These are phyloP conservation scores for Crypturellus tataupa DNA, from an alignment of 2,797 vertebrate genomes.

Conservation along the genomic window DNA sequence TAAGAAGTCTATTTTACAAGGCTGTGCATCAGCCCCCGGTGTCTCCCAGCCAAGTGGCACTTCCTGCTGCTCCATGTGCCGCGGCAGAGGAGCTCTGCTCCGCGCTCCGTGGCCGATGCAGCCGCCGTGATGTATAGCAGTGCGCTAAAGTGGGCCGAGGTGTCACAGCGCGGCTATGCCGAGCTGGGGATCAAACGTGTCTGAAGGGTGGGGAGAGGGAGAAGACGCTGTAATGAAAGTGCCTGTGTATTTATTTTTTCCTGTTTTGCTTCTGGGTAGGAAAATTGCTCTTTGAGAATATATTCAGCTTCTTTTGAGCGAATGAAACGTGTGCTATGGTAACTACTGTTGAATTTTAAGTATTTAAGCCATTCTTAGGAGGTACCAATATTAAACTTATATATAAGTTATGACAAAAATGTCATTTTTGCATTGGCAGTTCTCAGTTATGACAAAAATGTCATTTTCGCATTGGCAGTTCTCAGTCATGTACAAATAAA, in stretches of 20 bases:
- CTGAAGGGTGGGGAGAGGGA: neutral
- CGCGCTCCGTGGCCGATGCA: neutral
- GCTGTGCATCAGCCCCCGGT: neutral
- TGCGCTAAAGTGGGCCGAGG: conserved; percentile 25
- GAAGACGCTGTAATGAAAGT: neutral
- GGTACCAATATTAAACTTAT: neutral
- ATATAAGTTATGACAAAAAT: neutral
- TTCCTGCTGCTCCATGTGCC: conserved; percentile 15
- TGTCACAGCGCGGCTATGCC: neutral
- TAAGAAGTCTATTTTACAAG: neutral
- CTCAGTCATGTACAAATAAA: conserved; percentile 7
- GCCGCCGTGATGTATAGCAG: conserved; percentile 8
- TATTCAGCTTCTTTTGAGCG: neutral
- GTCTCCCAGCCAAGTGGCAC: neutral
- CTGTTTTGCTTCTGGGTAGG: neutral
- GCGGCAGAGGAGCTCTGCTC: neutral
- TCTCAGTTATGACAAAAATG: neutral
- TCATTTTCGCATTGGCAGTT: neutral
- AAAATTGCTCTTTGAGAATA: neutral
- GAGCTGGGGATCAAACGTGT: conserved; percentile 5
- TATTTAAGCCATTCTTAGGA: neutral
- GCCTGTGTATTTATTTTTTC: neutral
- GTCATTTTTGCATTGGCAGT: neutral
- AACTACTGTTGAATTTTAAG: neutral
- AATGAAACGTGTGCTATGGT: neutral